Percentiles rank a stretch among this genome's conserved stretches.
phyloP scores from a whole-genome alignment of 2,113 vertebrate species.

The Nothocercus nigrocapillus region DNA sequence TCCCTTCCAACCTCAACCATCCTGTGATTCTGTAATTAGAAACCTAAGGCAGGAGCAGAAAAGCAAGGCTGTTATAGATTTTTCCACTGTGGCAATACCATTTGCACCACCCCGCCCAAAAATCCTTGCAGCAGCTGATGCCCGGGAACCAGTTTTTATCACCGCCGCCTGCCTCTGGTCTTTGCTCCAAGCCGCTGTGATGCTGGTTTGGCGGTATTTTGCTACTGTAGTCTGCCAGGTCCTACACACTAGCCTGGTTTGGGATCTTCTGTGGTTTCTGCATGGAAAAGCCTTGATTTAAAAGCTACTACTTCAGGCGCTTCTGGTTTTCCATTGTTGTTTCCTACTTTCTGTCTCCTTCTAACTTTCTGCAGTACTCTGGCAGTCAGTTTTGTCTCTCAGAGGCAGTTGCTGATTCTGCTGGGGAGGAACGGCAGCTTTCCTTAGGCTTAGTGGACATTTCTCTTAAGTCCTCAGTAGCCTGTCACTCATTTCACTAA shows the following conservation, averaged over 20 bases:
- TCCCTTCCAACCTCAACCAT: too few relatives aligned
- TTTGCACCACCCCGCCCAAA: not conserved
- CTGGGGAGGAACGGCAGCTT: not conserved
- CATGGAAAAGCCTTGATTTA: not conserved
- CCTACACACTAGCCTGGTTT: not conserved
- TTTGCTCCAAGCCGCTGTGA: not conserved
- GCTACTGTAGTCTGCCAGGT: not conserved
- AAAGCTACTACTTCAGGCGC: not conserved
- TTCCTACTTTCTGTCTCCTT: not conserved
- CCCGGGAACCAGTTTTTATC: not conserved
- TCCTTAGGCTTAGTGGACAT: not conserved
- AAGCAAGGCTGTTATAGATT: not conserved
- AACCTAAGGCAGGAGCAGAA: not conserved
- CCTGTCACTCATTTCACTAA: not conserved
- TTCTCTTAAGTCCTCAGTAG: not conserved
- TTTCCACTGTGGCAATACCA: not conserved
- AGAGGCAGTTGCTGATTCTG: not conserved
- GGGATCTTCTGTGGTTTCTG: not conserved
- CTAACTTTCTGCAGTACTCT: not conserved
- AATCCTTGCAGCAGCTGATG: not conserved
- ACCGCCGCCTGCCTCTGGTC: fast-evolving
- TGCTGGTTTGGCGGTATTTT: not conserved
- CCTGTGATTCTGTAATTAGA: too few relatives aligned
- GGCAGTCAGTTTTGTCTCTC: fast-evolving
- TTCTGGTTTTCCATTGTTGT: not conserved